Percentiles rank a stretch among this genome's conserved stretches.
Conservation (phyloP, 1,140 invertebrate species). For the Bombus pyrosoma region DNA sequence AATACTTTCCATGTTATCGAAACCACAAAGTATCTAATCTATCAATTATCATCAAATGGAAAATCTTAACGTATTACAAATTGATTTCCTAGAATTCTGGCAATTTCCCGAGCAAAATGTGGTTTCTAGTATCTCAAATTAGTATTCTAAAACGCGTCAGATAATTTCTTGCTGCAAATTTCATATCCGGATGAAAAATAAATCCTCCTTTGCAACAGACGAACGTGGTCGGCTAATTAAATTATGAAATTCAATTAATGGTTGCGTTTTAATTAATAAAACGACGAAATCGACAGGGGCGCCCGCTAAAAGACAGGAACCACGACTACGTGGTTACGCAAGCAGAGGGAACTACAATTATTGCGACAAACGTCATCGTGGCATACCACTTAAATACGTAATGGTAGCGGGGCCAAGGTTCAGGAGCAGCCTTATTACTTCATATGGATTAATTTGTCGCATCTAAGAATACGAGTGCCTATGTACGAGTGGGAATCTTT, state of each 20-base stretch:
- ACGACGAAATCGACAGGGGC: not conserved
- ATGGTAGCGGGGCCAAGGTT: constrained; percentile 63
- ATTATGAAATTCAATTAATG: not conserved
- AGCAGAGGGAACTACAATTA: constrained; percentile 51
- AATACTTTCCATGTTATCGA: not conserved
- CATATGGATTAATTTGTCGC: constrained; percentile 60
- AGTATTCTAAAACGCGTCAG: not conserved
- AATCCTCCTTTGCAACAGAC: no score
- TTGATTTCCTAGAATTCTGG: not conserved
- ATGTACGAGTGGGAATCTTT: constrained; percentile 16
- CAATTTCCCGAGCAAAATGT: no score
- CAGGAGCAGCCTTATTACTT: constrained; percentile 60
- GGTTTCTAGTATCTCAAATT: not conserved
- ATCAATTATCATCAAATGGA: not conserved
- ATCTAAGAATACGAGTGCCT: constrained; percentile 39
- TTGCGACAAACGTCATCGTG: constrained; percentile 32
- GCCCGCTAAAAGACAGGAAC: constrained; percentile 15
- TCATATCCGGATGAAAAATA: not conserved
- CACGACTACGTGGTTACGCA: constrained; percentile 52
- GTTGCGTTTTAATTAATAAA: not conserved
- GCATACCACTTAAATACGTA: constrained; percentile 61
- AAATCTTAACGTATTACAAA: not conserved
- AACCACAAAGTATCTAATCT: not conserved
- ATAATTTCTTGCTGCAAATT: not conserved
- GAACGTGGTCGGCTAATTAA: not conserved